Conservation (phyloP, 2,113 vertebrate species). For the Oreocharis arfaki region DNA sequence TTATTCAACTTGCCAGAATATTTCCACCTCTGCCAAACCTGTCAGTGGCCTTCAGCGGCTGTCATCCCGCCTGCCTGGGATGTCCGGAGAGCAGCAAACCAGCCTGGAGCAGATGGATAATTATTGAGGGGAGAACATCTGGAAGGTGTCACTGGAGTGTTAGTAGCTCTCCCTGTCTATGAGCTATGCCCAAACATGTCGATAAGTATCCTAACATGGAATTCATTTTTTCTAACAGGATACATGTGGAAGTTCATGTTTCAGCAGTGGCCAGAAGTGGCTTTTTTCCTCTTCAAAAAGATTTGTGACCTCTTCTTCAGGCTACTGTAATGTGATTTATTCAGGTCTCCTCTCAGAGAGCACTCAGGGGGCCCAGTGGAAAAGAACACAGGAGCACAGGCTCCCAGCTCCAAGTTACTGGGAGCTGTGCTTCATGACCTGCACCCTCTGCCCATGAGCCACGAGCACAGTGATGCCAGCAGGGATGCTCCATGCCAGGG, state of each 20-base stretch:
- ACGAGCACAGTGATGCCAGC: accelerated
- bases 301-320: slow-evolving; percentile 54
- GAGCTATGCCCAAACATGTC: slow-evolving; percentile 28
- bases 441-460: background rate
- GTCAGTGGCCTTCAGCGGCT: background rate
- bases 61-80: background rate
- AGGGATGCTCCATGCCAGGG: accelerated
- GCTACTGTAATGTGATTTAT: slow-evolving; percentile 58
- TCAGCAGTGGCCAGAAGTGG: slow-evolving; percentile 36
- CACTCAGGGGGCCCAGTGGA: background rate
- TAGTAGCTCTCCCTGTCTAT: slow-evolving; percentile 23
- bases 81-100: background rate
- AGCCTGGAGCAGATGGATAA: background rate
- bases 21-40: background rate
- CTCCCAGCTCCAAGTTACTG: background rate
- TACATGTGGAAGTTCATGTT: slow-evolving; percentile 57
- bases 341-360: background rate
- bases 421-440: background rate
- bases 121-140: slow-evolving; percentile 32
- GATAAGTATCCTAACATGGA: slow-evolving; percentile 51
- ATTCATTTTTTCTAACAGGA: slow-evolving; percentile 62
- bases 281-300: slow-evolving; percentile 56
- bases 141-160: slow-evolving; percentile 41
- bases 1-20: background rate
- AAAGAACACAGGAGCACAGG: background rate